Base-by-base conservation (phyloP, 30 jellyfish, hydroid and myxozoan species). In the Mastigias papua region DNA sequence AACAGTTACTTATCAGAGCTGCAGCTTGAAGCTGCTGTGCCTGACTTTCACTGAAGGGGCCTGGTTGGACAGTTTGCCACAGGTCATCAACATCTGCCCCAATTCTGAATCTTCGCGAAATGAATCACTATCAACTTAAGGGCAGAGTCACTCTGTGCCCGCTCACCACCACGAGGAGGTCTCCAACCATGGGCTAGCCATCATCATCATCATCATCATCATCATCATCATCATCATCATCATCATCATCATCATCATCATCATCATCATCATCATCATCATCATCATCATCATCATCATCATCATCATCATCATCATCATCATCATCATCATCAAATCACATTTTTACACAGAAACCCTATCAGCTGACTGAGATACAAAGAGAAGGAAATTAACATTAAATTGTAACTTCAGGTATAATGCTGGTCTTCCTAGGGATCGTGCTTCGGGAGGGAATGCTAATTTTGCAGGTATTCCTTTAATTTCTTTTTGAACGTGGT, bases 301-400 rank as follows among this genome's bases (percentile, higher is more conserved):
- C 70, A 63, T 63, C 74, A 63, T 63, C 74, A 63, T 63, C 74
- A 63, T 63, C 74, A 63, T 63, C 74, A 63, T 63, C 74, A 63
- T 63, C 74, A 63, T 63, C 74, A 63, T 63, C 74, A 63, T 37
- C 54, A 37, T 3, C 11, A 6, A 37, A 3, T 11, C 6, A 3
- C 54, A n/a, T n/a, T n/a, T n/a, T n/a, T n/a, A n/a, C n/a, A n/a
- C n/a, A n/a, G n/a, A n/a, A n/a, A n/a, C n/a, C n/a, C n/a, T n/a
- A n/a, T n/a, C n/a, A n/a, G n/a, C n/a, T n/a, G n/a, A n/a, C n/a
- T n/a, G n/a, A n/a, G n/a, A n/a, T n/a, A n/a, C n/a, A n/a, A n/a
- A n/a, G n/a, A n/a, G n/a, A n/a, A n/a, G n/a, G n/a, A n/a, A n/a
- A n/a, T n/a, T n/a, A n/a, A n/a, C n/a, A n/a, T n/a, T n/a, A n/a